Evolutionary conservation across 2,113 vertebrate genomes (phyloP).

Genomic region (Panthera leo): DNA sequence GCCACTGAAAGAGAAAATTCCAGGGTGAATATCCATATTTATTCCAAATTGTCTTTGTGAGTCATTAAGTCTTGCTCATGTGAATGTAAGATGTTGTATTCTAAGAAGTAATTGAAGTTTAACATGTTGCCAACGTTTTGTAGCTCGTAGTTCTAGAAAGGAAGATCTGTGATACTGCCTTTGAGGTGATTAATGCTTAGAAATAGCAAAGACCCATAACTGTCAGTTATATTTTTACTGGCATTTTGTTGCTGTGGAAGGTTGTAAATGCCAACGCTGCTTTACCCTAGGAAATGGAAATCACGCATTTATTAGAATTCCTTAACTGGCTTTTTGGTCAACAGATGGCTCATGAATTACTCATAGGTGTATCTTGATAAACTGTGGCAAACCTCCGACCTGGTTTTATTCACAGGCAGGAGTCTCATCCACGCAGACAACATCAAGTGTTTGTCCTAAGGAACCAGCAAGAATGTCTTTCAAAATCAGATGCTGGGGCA

Average conservation of each 20-base stretch:
- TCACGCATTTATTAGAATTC: constrained; percentile 30
- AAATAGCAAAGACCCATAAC: background rate
- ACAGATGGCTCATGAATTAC: constrained; percentile 28
- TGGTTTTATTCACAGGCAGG: background rate
- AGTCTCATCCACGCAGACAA: background rate
- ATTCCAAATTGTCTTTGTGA: constrained; percentile 55
- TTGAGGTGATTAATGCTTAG: background rate
- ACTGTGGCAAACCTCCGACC: background rate
- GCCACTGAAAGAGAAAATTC: constrained; percentile 60
- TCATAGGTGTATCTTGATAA: background rate
- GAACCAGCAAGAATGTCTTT: background rate
- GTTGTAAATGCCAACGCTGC: background rate
- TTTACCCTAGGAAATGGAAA: background rate
- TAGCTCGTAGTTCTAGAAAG: background rate
- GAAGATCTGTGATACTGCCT: background rate
- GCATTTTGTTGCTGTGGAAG: constrained; percentile 28
- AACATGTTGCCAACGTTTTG: background rate
- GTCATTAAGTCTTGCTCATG: constrained; percentile 43
- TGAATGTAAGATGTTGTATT: background rate
- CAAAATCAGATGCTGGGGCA: background rate
- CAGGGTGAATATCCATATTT: constrained; percentile 69
- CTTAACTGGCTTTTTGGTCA: background rate
- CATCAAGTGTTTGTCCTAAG: background rate
- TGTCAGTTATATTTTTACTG: constrained; percentile 22
- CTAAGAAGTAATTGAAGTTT: constrained; percentile 44